Base-by-base conservation (phyloP, 64 coral and sea anemone genomes). In the Orbicella faveolata region DNA sequence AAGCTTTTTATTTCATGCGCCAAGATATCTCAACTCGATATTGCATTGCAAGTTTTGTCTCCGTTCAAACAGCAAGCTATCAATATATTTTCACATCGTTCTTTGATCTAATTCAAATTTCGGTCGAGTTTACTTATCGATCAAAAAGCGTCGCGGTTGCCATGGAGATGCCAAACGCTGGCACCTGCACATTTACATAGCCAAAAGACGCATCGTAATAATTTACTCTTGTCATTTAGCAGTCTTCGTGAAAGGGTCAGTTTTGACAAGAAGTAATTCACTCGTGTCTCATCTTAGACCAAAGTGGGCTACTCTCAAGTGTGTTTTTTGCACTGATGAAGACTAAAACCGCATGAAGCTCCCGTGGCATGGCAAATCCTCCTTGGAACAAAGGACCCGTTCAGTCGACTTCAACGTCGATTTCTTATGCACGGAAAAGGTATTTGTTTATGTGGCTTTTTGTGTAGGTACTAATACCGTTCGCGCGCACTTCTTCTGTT, bases 171-270 rank as follows among this genome's bases (percentile, higher is more conserved):
- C 19, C 61, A 63, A 9, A 41, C 12, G 63, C 36, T 16, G 39
- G 65, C 82, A 84, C 82, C 82, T 85, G 82, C 68, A 72, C 75
- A 85, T 85, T 85, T 85, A 73, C 65, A 72, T 72, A 85, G 64
- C 4, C 64, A 20, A 16, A 73, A 48, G 77, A 79, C 21, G 77
- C n/a, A 16, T 53, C 65, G 36, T 85, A 70, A 70, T 85, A 85
- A 85, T 85, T 30, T 52, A 73, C 64, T n/a, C 20, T 5, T 52
- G 21, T 52, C 64, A 72, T 85, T 72, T 66, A 18, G 9, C 35
- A 68, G 81, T 63, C 61, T 83, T 83, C 67, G 81, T 83, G 61
- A 63, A 83, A 83, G 61, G 39, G 18, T 85, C 66, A 68, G 64
- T 52, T 72, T 85, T 39, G 64, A 85, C 64, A 85, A 85, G 39